Evolutionary conservation across 2,797 vertebrate genomes (phyloP).

Genomic region (Falco peregrinus): DNA sequence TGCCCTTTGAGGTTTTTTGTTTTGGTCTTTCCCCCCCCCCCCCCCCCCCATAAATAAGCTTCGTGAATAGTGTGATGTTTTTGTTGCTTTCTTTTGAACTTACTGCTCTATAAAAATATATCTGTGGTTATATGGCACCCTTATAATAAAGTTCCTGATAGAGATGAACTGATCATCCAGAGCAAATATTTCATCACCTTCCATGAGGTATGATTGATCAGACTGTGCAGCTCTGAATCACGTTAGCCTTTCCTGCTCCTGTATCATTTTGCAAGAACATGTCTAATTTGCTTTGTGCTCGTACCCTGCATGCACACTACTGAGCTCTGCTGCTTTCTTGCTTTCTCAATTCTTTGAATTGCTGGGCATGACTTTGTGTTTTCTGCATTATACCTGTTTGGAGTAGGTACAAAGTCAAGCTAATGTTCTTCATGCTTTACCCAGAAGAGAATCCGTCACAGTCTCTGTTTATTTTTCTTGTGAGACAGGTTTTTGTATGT

Average conservation of each 20-base stretch:
- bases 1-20: neutral
- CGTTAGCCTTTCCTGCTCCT: neutral
- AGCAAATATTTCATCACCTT: neutral
- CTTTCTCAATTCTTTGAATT: neutral
- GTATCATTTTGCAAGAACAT: rapidly evolving
- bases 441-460: neutral
- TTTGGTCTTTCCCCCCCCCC: too few relatives aligned
- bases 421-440: neutral
- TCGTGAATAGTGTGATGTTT: neutral
- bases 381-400: neutral
- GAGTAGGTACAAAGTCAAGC: neutral
- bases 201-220: neutral
- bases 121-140: neutral
- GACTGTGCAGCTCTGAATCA: neutral
- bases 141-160: neutral
- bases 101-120: neutral
- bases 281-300: neutral
- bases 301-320: rapidly evolving
- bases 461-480: neutral
- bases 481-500: neutral
- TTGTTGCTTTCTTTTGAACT: neutral
- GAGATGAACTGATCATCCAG: neutral
- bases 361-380: neutral
- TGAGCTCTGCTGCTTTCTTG: neutral
- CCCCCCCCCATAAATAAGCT: too few relatives aligned